A percentile compares a stretch with the other conserved stretches of the same genome.
phyloP scores from a whole-genome alignment of 2,888 invertebrate genomes.

The Tiliacea citrago region DNA sequence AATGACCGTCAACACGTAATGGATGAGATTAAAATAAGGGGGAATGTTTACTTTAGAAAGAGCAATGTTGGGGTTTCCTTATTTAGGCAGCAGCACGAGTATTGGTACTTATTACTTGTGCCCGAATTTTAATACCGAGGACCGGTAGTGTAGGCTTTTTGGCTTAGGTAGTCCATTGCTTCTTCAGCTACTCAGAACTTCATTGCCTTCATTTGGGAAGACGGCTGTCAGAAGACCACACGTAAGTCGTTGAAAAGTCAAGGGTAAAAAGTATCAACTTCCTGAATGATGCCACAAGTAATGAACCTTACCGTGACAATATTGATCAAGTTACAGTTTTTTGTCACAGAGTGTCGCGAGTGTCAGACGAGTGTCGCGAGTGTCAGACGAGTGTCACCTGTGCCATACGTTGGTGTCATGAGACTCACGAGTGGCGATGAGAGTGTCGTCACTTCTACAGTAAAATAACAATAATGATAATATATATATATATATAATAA shows the following conservation, averaged over 20 bases:
- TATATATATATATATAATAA: no score
- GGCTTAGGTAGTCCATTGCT: not conserved
- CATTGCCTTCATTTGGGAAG: not conserved
- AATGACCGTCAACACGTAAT: not conserved
- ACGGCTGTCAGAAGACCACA: not conserved
- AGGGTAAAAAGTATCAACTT: constrained; percentile 17
- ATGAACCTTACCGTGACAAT: not conserved
- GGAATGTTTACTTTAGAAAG: not conserved
- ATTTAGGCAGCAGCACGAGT: not conserved
- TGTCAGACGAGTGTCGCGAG: not conserved
- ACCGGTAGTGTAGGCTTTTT: not conserved
- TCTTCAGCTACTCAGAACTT: not conserved
- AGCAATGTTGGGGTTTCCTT: not conserved
- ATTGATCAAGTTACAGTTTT: not conserved
- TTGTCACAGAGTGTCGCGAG: not conserved
- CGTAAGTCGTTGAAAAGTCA: not conserved
- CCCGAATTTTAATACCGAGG: not conserved
- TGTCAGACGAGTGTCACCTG: not conserved
- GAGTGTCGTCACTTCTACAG: not conserved
- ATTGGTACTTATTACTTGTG: not conserved
- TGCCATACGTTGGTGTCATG: not conserved
- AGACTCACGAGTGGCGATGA: not conserved
- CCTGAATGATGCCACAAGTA: not conserved
- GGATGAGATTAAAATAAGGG: not conserved
- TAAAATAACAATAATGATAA: not conserved